Conservation (phyloP, 2,888 invertebrate genomes). For the Trissonchulus latispiculum region DNA sequence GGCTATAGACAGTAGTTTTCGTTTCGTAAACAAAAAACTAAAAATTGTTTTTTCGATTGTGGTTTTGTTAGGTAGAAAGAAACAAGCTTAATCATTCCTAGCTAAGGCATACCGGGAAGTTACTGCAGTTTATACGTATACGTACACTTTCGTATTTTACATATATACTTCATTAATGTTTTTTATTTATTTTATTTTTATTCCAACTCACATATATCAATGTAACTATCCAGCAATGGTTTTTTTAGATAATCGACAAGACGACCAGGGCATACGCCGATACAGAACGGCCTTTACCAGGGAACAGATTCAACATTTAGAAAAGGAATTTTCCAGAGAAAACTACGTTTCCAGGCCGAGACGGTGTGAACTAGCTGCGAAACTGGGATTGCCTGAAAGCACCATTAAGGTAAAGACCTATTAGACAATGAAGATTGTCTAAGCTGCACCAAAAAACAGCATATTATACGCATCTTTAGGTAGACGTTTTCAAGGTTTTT, state of each 20-base stretch:
- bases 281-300: conserved; percentile 94
- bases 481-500: too few relatives aligned
- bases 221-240: too few relatives aligned
- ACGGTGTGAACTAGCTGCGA: conserved; percentile 83
- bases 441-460: neutral
- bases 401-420: conserved; percentile 84
- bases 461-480: too few relatives aligned
- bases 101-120: too few relatives aligned
- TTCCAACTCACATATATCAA: neutral
- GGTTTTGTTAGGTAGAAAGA: too few relatives aligned
- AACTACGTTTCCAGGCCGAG: conserved; percentile 93
- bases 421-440: neutral
- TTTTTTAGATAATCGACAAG: conserved; percentile 23
- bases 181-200: conserved; percentile 1
- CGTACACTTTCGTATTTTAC: too few relatives aligned
- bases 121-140: too few relatives aligned
- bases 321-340: conserved; percentile 91
- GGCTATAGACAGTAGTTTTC: too few relatives aligned
- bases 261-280: conserved; percentile 52
- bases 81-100: too few relatives aligned
- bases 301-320: conserved; percentile 77
- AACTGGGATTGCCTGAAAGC: conserved; percentile 83
- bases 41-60: too few relatives aligned
- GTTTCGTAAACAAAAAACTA: too few relatives aligned
- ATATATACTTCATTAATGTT: conserved; percentile 9